phyloP scores from a whole-genome alignment of 2,888 invertebrate species.

The Drosophila algonquin region DNA sequence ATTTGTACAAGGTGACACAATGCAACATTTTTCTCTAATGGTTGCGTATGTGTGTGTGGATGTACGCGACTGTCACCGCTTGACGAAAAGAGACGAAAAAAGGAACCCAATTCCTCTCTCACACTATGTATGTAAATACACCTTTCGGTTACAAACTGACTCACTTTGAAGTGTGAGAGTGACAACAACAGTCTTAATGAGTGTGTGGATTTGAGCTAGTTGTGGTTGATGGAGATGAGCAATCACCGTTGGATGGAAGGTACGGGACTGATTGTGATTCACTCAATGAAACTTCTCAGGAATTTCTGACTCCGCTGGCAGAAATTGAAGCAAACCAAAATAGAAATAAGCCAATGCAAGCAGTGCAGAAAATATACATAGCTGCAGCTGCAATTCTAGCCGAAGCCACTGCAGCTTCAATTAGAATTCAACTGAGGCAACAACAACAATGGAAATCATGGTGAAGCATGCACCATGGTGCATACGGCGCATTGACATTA shows the following conservation, averaged over 20 bases:
- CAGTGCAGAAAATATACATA: conserved; percentile 3
- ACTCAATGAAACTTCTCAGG: conserved; percentile 5
- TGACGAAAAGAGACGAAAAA: not conserved
- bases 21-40: not conserved
- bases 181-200: not conserved
- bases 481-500: conserved; percentile 52
- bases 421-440: conserved; percentile 54
- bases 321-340: conserved; percentile 18
- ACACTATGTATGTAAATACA: no score
- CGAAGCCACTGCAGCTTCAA: conserved; percentile 33
- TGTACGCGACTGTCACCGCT: not conserved
- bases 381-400: conserved; percentile 10
- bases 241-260: not conserved
- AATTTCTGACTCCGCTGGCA: conserved; percentile 7
- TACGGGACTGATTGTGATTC: not conserved
- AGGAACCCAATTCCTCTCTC: not conserved
- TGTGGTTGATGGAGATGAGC: not conserved
- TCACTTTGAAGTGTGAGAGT: not conserved
- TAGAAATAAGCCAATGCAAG: conserved; percentile 1
- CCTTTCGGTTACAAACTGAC: not conserved
- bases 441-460: conserved; percentile 30
- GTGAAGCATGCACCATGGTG: conserved; percentile 23
- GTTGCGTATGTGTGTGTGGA: not conserved
- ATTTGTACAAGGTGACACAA: not conserved
- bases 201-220: not conserved